Percentiles rank a stretch among this genome's conserved stretches.
Evolutionary conservation across 2,888 invertebrate genomes (phyloP).

Genomic region (Zaprionus obscuricornis): DNA sequence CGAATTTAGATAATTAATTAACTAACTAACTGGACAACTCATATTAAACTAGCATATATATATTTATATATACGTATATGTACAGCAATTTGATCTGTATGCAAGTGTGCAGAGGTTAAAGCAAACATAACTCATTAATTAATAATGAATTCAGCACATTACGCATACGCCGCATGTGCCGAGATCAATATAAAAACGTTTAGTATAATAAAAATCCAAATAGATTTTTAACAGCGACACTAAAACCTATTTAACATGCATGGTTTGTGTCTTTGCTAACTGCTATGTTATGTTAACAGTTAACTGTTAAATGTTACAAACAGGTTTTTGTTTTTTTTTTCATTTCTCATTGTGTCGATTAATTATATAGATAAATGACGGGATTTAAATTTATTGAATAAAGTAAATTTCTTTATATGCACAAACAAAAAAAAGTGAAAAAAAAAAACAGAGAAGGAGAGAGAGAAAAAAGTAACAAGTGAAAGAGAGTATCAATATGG

Average conservation of each 20-base stretch:
- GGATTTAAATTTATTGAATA: conserved; percentile 7
- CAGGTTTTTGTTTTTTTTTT: no score
- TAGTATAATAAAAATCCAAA: conserved; percentile 23
- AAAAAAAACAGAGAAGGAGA: no score
- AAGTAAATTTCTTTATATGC: not conserved
- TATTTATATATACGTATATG: not conserved
- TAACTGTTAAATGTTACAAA: not conserved
- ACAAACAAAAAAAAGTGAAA: conserved; percentile 11
- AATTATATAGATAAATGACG: conserved; percentile 11
- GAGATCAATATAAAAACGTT: conserved; percentile 34
- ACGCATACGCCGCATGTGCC: conserved; percentile 33
- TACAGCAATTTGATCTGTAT: no score
- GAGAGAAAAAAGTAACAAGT: no score
- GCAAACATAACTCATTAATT: conserved; percentile 13
- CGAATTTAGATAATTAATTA: conserved; percentile 12
- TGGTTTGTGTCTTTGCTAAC: conserved; percentile 42
- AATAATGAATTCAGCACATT: conserved; percentile 33
- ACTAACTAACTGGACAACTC: conserved; percentile 1
- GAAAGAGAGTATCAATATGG: conserved; percentile 8
- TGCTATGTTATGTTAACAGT: not conserved
- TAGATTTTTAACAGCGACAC: conserved; percentile 23
- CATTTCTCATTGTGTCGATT: conserved; percentile 6
- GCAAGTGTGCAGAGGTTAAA: not conserved
- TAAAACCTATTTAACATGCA: conserved; percentile 16
- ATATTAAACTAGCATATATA: not conserved